A percentile compares a stretch with the other conserved stretches of the same genome.
Evolutionary conservation across 2,888 invertebrate genomes (phyloP).

Genomic region (Andrena praecox): DNA sequence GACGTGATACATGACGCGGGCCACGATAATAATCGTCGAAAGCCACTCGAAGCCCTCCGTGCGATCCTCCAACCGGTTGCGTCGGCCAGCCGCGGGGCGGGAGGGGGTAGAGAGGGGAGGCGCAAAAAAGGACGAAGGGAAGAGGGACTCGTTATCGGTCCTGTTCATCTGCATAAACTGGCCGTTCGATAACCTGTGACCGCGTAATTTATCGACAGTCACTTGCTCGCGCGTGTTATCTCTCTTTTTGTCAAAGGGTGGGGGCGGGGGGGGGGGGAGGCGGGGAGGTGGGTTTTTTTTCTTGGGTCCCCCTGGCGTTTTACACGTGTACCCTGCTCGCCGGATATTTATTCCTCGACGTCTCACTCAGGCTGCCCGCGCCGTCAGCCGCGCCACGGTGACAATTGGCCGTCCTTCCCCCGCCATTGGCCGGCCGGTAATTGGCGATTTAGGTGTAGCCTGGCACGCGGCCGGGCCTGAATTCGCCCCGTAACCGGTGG

Average conservation of each 20-base stretch:
- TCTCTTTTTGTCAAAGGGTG: constrained; percentile 23
- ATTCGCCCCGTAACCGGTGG: constrained; percentile 63
- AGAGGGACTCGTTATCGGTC: constrained; percentile 55
- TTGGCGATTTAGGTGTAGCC: constrained; percentile 46
- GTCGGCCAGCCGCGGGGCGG: not conserved
- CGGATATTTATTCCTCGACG: constrained; percentile 43
- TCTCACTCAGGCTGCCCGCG: constrained; percentile 22
- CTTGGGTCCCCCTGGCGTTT: constrained; percentile 26
- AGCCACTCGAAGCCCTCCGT: constrained; percentile 63
- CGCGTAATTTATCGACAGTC: constrained; percentile 69
- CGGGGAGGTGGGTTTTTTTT: constrained; percentile 17
- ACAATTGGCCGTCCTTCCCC: not conserved
- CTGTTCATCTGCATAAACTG: constrained; percentile 69
- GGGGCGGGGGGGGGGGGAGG: not conserved
- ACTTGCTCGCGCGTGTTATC: constrained; percentile 21
- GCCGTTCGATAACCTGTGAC: constrained; percentile 69
- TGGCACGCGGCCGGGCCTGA: constrained; percentile 58
- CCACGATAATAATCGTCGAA: constrained; percentile 73
- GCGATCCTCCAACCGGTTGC: constrained; percentile 50
- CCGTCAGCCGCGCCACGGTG: not conserved
- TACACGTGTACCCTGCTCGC: constrained; percentile 42
- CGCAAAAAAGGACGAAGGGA: constrained; percentile 41
- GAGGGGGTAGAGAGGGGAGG: not conserved
- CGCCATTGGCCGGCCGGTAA: constrained; percentile 18
- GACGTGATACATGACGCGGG: constrained; percentile 73